These are phyloP conservation scores for Amorpha juglandis DNA, from an alignment of 2,888 invertebrate genomes.

Conservation along the genomic window DNA sequence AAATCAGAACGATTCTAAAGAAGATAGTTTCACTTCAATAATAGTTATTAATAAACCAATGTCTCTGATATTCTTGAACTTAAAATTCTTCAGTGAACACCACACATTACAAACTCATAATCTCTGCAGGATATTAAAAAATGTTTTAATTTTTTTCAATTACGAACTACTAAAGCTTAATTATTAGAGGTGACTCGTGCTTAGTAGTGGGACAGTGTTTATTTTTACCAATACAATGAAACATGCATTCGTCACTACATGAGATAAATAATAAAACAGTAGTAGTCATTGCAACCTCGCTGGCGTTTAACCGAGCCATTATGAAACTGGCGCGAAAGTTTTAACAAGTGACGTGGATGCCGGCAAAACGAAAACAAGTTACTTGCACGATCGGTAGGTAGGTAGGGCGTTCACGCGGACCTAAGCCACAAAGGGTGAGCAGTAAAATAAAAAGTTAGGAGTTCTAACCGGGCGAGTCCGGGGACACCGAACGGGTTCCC, in stretches of 20 bases:
- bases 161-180: no score
- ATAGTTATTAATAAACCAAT: no score
- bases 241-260: neutral
- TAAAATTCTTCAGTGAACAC: no score
- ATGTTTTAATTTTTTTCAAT: no score
- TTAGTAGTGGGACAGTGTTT: no score
- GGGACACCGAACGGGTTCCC: conserved; percentile 77
- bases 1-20: no score
- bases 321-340: conserved; percentile 59
- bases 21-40: no score
- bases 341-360: conserved; percentile 52
- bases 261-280: neutral
- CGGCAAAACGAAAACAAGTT: conserved; percentile 48
- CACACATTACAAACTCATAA: no score
- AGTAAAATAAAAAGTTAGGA: conserved; percentile 81
- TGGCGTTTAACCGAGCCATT: conserved; percentile 35
- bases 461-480: conserved; percentile 80
- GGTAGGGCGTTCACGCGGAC: conserved; percentile 75
- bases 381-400: conserved; percentile 53
- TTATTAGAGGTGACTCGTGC: no score
- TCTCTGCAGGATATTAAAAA: no score
- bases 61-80: no score
- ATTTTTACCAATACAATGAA: conserved; percentile 1
- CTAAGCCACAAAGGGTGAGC: conserved; percentile 79
- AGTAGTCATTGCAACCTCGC: neutral